Evolutionary conservation across 2,113 vertebrate species (phyloP), one percentile per base, ranked within the genome.

Genomic region (Tympanuchus pallidicinctus): DNA sequence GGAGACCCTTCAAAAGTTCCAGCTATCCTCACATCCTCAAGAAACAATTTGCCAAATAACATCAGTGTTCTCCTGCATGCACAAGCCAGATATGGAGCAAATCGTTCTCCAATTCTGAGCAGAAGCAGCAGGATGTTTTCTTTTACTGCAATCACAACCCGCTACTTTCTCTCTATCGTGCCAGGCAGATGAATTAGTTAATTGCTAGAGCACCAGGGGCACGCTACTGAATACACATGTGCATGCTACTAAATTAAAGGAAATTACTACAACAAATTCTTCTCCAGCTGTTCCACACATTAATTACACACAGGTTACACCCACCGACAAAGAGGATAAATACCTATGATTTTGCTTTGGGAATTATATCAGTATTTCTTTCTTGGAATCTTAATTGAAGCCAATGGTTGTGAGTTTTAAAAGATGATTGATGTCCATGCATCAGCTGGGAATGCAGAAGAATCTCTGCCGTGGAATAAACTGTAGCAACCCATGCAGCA

Each of bases 141-240:
- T 74, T 87, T 94, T 86, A 73, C 32, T 80, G 56, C 77, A 66
- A 32, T 92, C 82, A 82, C 43, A 73, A 88, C 60, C 10, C 12
- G 45, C 60, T 87, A 45, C 40, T 69, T 83, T 70, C 79, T 61
- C 52, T 88, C 76, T 59, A n/a, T 38, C 5, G 0, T 21, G 63
- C 76, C 91, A 93, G 38, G 60, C 83, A 86, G 81, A 73, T 64
- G 91, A 95, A 92, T 95, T 78, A 91, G 81, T 43, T 95, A 91
- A 92, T 94, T 90, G 94, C 40, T 13, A 6, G 95, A 93, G 90
- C 93, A 96, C 82, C 86, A 92, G 88, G 60, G 82, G 69, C 86
- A 77, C 3, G 3, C 75, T 85, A 87, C 60, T 90, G 91, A 88
- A 82, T 86, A 88, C 72, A 83, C 78, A 57, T 85, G 65, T 87